Conservation (phyloP, 2,888 invertebrate genomes). For the Terebella lapidaria region DNA sequence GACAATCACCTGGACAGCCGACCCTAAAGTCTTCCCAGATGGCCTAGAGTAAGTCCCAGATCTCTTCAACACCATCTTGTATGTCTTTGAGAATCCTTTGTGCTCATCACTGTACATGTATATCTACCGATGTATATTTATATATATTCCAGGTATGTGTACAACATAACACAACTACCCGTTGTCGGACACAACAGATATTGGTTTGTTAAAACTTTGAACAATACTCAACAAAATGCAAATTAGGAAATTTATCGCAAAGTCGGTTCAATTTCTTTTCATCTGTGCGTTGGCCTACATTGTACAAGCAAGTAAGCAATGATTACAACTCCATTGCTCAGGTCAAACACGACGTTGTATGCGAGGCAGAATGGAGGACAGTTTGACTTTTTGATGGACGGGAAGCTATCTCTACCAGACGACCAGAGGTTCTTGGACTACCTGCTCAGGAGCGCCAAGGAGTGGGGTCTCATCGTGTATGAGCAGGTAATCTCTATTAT, state of each 20-base stretch:
- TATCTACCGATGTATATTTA: no score
- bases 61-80: neutral
- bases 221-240: neutral
- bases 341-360: slow-evolving; percentile 12
- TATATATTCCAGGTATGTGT: slow-evolving; percentile 7
- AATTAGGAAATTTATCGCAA: no score
- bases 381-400: slow-evolving; percentile 16
- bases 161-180: slow-evolving; percentile 9
- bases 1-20: slow-evolving; percentile 18
- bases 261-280: no score
- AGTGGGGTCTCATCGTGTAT: slow-evolving; percentile 34
- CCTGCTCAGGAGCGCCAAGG: slow-evolving; percentile 28
- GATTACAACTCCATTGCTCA: no score
- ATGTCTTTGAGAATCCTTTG: no score
- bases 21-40: slow-evolving; percentile 19
- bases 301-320: no score
- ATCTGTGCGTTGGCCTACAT: no score
- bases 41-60: slow-evolving; percentile 14
- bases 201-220: slow-evolving; percentile 7
- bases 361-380: slow-evolving; percentile 19
- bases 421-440: slow-evolving; percentile 35
- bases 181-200: slow-evolving; percentile 14
- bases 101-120: no score
- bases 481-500: slow-evolving; percentile 35
- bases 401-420: slow-evolving; percentile 15